These are phyloP conservation scores for Acanthosepion lycidas DNA, from an alignment of 2,888 invertebrate genomes.

Conservation along the genomic window DNA sequence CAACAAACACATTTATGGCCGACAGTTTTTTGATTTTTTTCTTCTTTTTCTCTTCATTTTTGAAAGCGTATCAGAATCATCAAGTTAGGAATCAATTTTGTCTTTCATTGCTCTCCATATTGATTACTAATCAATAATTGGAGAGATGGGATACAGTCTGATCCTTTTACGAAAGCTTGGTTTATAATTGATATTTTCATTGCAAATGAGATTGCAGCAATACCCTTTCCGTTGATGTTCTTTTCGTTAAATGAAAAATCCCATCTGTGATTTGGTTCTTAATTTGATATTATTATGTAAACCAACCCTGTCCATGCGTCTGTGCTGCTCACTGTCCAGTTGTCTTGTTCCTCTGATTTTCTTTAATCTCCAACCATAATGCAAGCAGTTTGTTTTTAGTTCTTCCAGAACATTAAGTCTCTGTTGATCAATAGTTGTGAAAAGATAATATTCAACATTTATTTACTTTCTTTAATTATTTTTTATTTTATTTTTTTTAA, in stretches of 20 bases:
- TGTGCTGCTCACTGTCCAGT: no score
- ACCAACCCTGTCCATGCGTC: no score
- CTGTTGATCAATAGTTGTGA: no score
- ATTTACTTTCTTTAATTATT: no score
- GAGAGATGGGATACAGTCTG: not conserved
- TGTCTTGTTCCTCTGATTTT: no score
- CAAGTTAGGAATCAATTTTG: not conserved
- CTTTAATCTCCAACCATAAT: no score
- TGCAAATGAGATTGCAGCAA: not conserved
- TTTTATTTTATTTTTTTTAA: no score
- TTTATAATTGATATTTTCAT: not conserved
- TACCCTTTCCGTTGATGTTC: not conserved
- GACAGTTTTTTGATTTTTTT: not conserved
- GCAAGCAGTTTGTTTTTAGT: no score
- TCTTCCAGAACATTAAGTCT: no score
- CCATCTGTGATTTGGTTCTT: not conserved
- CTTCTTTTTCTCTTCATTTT: not conserved
- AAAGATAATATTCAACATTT: no score
- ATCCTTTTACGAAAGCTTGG: not conserved
- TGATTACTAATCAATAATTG: not conserved
- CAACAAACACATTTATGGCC: no score
- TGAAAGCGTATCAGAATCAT: not conserved
- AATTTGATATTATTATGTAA: no score
- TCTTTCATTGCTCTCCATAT: not conserved
- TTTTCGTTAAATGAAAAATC: not conserved